Conservation (phyloP, 1,140 invertebrate genomes). For the Ostrea denselamellosa region DNA sequence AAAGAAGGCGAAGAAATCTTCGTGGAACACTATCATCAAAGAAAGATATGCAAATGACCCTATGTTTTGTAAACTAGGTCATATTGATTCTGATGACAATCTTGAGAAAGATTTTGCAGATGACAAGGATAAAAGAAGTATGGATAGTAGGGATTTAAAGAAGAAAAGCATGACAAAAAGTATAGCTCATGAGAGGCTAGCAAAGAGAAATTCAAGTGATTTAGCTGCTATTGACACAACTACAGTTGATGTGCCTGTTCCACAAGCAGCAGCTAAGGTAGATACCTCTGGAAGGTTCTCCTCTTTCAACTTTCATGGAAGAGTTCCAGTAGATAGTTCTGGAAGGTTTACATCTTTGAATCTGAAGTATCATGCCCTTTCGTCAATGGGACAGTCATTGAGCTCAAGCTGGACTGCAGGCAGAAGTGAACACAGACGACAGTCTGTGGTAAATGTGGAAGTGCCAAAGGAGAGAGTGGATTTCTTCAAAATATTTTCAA, state of each 20-base stretch:
- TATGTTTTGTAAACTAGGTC: slow-evolving; percentile 64
- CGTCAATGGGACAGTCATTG: slow-evolving; percentile 13
- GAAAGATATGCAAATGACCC: slow-evolving; percentile 67
- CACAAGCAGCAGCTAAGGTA: slow-evolving; percentile 56
- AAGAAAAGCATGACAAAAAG: slow-evolving; percentile 69
- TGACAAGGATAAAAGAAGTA: slow-evolving; percentile 51
- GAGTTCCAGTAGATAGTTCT: slow-evolving; percentile 28
- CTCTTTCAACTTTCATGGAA: slow-evolving; percentile 6
- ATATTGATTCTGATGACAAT: slow-evolving; percentile 72
- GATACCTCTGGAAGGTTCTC: slow-evolving; percentile 60
- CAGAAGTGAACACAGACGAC: slow-evolving; percentile 50
- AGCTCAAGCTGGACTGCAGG: slow-evolving; percentile 8
- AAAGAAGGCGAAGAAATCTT: slow-evolving; percentile 45
- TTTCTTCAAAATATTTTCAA: slow-evolving; percentile 85
- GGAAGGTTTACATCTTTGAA: slow-evolving; percentile 34
- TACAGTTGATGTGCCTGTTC: slow-evolving; percentile 59
- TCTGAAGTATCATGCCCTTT: slow-evolving; percentile 42
- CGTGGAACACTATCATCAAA: slow-evolving; percentile 64
- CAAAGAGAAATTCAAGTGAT: slow-evolving; percentile 68
- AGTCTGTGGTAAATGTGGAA: slow-evolving; percentile 63
- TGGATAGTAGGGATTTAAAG: slow-evolving; percentile 60
- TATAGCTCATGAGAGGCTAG: slow-evolving; percentile 63
- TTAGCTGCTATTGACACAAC: slow-evolving; percentile 61
- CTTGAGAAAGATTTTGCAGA: slow-evolving; percentile 63
- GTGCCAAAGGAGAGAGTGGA: slow-evolving; percentile 81